Evolutionary conservation across 1,140 invertebrate genomes (phyloP), one percentile per base, ranked within the genome.

Genomic region (Dendroctonus ponderosae): DNA sequence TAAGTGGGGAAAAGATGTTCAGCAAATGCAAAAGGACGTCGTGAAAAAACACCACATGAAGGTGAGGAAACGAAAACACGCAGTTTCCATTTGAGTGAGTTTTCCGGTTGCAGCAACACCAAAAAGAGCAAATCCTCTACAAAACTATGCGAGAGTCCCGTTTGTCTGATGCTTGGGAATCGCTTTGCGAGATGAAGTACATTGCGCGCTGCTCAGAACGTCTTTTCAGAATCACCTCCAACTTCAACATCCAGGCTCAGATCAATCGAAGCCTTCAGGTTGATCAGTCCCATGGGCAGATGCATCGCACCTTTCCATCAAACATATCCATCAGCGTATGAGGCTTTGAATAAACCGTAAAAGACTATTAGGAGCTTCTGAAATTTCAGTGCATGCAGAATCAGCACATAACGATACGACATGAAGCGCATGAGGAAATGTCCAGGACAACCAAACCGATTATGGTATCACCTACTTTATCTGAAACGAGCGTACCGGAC

Each of bases 1-100:
- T 15, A 70, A 72, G 48, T 76, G 71, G 73, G 68, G 63, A 6
- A 38, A 48, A 41, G 58, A 62, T 43, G 54, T 76, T 43, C 64
- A 68, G 59, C 54, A 59, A 4, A 64, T 51, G 41, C 74, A 75
- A 61, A 44, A 54, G 8, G 50, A 67, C 14, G 56, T 75, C 37
- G 15, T 72, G 5, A 8, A 61, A 57, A 40, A 64, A 14, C 41
- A 62, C n/a, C n/a, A 58, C 15, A 14, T 51, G 53, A 64, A 69
- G 8, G 72, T 71, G 62, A 64, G 53, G 39, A 44, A 8, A 7
- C 39, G 38, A 52, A 52, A 52, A 52, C 11, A 8, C n/a, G n/a
- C 15, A 52, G 26, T 46, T 46, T 46, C 3, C 8, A 46, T 46
- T 11, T 46, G 43, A 26, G 1, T 1, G 26, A 26, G 26, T 26